Conservation (phyloP, 2,797 vertebrate species). For the Bucorvus abyssinicus region DNA sequence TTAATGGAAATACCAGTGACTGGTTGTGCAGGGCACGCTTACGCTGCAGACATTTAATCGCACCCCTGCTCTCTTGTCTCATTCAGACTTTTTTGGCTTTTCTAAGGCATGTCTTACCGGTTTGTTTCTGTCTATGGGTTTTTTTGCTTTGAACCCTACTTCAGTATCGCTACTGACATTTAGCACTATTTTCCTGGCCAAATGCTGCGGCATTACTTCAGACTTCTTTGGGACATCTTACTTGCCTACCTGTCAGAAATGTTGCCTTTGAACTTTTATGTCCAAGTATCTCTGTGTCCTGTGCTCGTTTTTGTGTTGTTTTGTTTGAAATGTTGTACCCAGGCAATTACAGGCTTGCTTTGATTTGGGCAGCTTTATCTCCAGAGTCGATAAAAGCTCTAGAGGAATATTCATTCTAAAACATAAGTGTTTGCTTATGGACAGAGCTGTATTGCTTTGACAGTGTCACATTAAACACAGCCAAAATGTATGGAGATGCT, state of each 20-base stretch:
- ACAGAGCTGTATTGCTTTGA: neutral
- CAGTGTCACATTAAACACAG: neutral
- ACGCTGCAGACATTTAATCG: neutral
- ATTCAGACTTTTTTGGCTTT: neutral
- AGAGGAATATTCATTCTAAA: neutral
- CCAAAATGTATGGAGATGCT: neutral
- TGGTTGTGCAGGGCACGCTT: neutral
- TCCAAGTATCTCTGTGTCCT: neutral
- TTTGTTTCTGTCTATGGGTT: neutral
- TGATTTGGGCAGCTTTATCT: slow-evolving; percentile 9
- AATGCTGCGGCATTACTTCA: neutral
- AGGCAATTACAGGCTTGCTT: neutral
- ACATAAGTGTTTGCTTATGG: neutral
- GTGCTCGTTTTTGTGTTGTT: neutral
- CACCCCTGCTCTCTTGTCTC: neutral
- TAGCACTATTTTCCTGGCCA: neutral
- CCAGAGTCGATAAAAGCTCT: neutral
- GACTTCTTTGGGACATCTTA: neutral
- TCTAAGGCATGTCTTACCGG: neutral
- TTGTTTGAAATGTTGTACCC: neutral
- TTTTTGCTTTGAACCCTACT: neutral
- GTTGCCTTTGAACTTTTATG: neutral
- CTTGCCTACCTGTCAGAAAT: neutral
- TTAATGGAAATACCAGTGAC: neutral
- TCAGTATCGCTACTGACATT: neutral